Percentiles rank a stretch among this genome's conserved stretches.
phyloP scores from a whole-genome alignment of 2,113 vertebrate species.

The Fulmarus glacialis region DNA sequence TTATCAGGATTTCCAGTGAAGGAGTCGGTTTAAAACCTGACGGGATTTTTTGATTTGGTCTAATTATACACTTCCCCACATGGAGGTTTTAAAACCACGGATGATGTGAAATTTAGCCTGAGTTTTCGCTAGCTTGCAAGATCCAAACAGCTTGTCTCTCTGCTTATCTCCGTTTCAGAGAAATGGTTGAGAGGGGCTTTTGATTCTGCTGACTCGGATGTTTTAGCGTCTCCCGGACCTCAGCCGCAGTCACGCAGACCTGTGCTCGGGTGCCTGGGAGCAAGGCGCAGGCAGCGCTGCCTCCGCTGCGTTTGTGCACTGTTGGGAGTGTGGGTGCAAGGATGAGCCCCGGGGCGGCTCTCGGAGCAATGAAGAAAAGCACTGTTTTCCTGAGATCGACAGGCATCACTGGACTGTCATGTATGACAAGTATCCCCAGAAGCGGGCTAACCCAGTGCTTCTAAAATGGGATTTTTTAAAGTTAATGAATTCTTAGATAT shows the following conservation, averaged over 20 bases:
- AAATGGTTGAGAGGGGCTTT: background rate
- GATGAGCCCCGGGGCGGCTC: background rate
- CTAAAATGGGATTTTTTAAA: background rate
- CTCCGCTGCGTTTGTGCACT: fast-evolving
- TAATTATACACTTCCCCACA: background rate
- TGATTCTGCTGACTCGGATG: background rate
- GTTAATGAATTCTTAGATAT: background rate
- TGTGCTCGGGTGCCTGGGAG: background rate
- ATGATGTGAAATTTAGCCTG: fast-evolving
- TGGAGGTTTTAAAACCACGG: fast-evolving
- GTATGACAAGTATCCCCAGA: background rate
- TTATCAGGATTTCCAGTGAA: background rate
- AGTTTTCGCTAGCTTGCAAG: background rate
- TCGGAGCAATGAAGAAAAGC: background rate
- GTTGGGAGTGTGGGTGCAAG: background rate
- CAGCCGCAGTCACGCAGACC: fast-evolving
- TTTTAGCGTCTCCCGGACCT: background rate
- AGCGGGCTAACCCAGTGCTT: background rate
- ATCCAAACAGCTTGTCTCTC: background rate
- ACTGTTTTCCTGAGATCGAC: background rate
- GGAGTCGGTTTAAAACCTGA: background rate
- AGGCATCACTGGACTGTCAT: background rate
- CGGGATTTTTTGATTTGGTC: background rate
- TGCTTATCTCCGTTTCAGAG: background rate
- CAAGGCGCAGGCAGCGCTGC: background rate